Evolutionary conservation across 2,888 invertebrate species (phyloP).

Genomic region (Apamea sordens): DNA sequence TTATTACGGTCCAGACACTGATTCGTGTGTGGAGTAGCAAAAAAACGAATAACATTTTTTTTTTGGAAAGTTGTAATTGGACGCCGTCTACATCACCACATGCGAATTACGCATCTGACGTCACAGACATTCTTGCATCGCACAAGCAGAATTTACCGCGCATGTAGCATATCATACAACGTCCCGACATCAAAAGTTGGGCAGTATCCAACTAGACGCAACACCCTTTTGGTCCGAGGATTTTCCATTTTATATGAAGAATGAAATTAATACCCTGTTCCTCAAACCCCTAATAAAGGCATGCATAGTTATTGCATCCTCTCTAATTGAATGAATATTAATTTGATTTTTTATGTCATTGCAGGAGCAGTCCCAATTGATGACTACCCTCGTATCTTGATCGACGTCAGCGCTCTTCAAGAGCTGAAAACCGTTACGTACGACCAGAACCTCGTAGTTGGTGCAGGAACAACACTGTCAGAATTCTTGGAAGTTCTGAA

Average conservation of each 20-base stretch:
- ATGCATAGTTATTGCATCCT: not conserved
- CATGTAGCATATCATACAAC: not conserved
- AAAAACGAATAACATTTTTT: not conserved
- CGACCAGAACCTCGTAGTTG: conserved; percentile 87
- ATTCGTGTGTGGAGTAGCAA: not conserved
- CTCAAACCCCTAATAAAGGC: not conserved
- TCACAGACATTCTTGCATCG: not conserved
- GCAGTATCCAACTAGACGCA: not conserved
- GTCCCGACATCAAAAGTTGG: not conserved
- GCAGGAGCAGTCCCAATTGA: conserved; percentile 82
- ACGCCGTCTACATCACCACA: not conserved
- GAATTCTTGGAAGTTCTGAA: conserved; percentile 86
- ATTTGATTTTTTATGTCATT: conserved; percentile 13
- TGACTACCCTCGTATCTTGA: conserved; percentile 84
- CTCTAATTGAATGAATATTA: too few species aligned
- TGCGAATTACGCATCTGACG: not conserved
- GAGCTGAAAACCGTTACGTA: conserved; percentile 87
- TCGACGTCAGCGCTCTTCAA: conserved; percentile 90
- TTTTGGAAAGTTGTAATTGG: not conserved
- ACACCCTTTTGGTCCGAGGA: too few species aligned
- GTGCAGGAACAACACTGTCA: conserved; percentile 90
- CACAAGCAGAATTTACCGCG: not conserved
- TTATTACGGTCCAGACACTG: not conserved
- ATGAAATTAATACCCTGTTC: not conserved
- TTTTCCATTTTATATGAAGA: not conserved